Base-by-base conservation (phyloP, 2,888 invertebrate species). In the Esperia sulphurella region DNA sequence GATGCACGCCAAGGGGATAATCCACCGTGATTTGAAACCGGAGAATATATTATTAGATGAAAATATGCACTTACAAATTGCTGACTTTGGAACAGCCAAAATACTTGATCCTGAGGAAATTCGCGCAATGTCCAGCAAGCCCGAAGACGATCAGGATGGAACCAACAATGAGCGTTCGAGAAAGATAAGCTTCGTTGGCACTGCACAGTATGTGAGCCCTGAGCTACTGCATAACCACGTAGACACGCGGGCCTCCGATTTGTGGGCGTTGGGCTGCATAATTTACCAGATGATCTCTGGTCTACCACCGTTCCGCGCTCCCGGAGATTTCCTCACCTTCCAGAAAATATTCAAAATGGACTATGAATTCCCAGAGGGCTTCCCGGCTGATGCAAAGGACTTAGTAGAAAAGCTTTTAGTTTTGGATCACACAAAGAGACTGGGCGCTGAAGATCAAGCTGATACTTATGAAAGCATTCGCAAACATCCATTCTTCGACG, bases 131-230 rank as follows among this genome's bases (percentile, higher is more conserved):
- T 52, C 65, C 7, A 66, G 66, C 14, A 65, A 61, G 35, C 53
- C 65, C 48, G 79, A 79, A 37, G 82, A 83, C 45, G 83, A 87
- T 10, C 58, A 67, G 31, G 61, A 59, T 51, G 65, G 68, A 45
- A 60, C 58, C 10, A 75, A 81, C 58, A 83, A 85, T 49, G 83
- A 84, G 50, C 85, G 91, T 48, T 87, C 91, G 59, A 91, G 96
- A 51, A 92, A 92, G 64, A 94, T 94, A 68, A 96, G 96, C 79
- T 99, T 99, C 83, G 99, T 99, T 10, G 99, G 99, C 44, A 99
- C 99, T 9, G 98, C 99, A 1, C 98, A 99, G 78, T 99, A 99
- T 82, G 98, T 99, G 0, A 98, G 98, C 49, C 99, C 99, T 2
- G 99, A 99, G 88, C 92, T 99, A 54, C 90, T 99, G 45, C 95